Percentiles rank a stretch among this genome's conserved stretches.
Evolutionary conservation across 2,113 vertebrate genomes (phyloP).

Genomic region (Lophochroa leadbeateri): DNA sequence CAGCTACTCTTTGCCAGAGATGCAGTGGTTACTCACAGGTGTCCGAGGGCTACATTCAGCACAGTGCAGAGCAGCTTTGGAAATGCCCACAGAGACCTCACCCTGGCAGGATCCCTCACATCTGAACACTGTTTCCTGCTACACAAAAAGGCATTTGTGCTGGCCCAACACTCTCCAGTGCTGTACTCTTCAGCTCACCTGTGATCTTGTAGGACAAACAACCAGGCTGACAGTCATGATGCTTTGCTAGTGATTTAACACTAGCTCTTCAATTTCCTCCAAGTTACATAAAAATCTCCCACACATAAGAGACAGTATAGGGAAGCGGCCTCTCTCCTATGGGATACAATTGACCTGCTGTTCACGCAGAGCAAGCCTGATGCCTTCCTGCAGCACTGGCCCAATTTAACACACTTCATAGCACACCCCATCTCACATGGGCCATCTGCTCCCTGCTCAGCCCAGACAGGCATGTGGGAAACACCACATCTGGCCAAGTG

Average conservation of each 20-base stretch:
- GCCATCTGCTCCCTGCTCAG: neutral
- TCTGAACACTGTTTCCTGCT: neutral
- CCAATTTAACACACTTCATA: neutral
- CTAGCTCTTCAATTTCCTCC: neutral
- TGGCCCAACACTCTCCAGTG: neutral
- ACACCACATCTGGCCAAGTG: neutral
- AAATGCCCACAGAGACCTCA: neutral
- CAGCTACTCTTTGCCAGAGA: neutral
- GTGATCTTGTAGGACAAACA: rapidly evolving
- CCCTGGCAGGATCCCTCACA: neutral
- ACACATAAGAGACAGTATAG: neutral
- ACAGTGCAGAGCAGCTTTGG: neutral
- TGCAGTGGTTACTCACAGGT: neutral
- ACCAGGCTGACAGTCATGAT: neutral
- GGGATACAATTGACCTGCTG: neutral
- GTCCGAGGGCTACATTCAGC: neutral
- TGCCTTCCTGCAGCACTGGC: rapidly evolving
- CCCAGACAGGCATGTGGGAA: neutral
- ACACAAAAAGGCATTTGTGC: neutral
- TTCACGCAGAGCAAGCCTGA: neutral
- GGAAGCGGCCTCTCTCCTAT: neutral
- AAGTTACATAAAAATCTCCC: neutral
- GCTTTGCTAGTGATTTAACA: neutral
- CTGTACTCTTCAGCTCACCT: neutral
- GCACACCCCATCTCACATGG: rapidly evolving